Evolutionary conservation across 2,113 vertebrate genomes (phyloP).

Genomic region (Benitochromis conjunctus): DNA sequence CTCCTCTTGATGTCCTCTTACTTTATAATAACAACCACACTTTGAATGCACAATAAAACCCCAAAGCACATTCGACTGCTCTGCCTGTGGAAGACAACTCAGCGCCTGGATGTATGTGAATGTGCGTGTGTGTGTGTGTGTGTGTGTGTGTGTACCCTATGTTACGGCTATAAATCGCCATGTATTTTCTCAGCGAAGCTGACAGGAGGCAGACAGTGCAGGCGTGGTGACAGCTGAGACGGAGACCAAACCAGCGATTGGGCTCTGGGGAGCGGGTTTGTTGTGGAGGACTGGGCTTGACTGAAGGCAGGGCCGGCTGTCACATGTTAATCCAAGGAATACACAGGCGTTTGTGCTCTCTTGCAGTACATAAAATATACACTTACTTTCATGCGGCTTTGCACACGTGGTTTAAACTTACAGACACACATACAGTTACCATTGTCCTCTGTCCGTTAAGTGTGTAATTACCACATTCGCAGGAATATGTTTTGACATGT

Average conservation of each 20-base stretch:
- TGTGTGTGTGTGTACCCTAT: not conserved
- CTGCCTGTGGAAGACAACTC: not conserved
- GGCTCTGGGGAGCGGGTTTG: slow-evolving; percentile 34
- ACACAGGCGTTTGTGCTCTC: not conserved
- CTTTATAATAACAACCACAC: not conserved
- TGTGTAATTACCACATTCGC: not conserved
- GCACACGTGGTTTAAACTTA: not conserved
- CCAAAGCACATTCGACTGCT: not conserved
- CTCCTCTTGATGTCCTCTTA: not conserved
- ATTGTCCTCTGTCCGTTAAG: not conserved
- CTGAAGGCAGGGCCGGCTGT: slow-evolving; percentile 39
- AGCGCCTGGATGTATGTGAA: not conserved
- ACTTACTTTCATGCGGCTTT: not conserved
- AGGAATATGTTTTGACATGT: not conserved
- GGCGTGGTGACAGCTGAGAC: slow-evolving; percentile 43
- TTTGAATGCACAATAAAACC: not conserved
- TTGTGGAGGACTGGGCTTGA: slow-evolving; percentile 22
- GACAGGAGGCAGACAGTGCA: slow-evolving; percentile 39
- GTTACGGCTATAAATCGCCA: slow-evolving; percentile 5
- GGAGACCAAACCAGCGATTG: slow-evolving; percentile 33
- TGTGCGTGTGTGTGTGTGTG: not conserved
- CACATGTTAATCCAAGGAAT: slow-evolving; percentile 45
- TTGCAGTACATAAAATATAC: not conserved
- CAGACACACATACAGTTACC: not conserved
- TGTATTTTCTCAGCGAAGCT: slow-evolving; percentile 23